These are phyloP conservation scores for Drosophila bocqueti DNA, from an alignment of 1,140 invertebrate genomes.

Conservation along the genomic window DNA sequence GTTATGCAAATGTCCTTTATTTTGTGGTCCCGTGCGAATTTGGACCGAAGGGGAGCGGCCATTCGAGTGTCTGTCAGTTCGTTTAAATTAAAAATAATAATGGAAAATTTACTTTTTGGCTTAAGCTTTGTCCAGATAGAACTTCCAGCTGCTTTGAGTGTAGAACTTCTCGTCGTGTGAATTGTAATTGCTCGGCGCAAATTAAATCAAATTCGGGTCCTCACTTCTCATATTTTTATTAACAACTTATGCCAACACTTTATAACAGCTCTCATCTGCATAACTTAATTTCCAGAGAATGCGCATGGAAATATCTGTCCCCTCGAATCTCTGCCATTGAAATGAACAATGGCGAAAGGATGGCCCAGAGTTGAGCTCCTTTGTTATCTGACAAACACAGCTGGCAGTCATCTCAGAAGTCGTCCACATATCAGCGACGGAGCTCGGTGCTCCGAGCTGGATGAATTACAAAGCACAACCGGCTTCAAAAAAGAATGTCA, in stretches of 20 bases:
- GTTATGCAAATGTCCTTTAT: slow-evolving; percentile 72
- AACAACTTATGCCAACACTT: slow-evolving; percentile 63
- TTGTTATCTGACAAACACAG: slow-evolving; percentile 76
- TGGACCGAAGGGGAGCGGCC: slow-evolving; percentile 4
- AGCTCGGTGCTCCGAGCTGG: slow-evolving; percentile 19
- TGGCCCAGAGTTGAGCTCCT: slow-evolving; percentile 50
- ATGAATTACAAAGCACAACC: slow-evolving; percentile 53
- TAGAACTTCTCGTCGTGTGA: slow-evolving; percentile 26
- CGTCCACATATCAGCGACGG: slow-evolving; percentile 48
- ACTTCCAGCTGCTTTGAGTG: slow-evolving; percentile 14
- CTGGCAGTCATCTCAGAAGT: slow-evolving; percentile 54
- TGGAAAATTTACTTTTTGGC: slow-evolving; percentile 80
- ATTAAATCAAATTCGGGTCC: slow-evolving; percentile 56
- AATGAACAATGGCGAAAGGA: slow-evolving; percentile 55
- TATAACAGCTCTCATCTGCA: slow-evolving; percentile 44
- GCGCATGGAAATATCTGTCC: slow-evolving; percentile 48
- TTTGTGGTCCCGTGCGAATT: slow-evolving; percentile 53
- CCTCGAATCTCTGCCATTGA: slow-evolving; percentile 58
- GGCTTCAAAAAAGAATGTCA: slow-evolving; percentile 67
- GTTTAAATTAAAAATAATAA: slow-evolving; percentile 77
- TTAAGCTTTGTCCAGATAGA: slow-evolving; percentile 59
- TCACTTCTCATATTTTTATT: slow-evolving; percentile 52
- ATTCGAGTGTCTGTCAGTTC: slow-evolving; percentile 31
- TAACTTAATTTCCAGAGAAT: slow-evolving; percentile 47
- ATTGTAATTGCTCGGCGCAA: slow-evolving; percentile 68